Evolutionary conservation across 2,888 invertebrate genomes (phyloP).

Genomic region (Hydrotaea diabolus): DNA sequence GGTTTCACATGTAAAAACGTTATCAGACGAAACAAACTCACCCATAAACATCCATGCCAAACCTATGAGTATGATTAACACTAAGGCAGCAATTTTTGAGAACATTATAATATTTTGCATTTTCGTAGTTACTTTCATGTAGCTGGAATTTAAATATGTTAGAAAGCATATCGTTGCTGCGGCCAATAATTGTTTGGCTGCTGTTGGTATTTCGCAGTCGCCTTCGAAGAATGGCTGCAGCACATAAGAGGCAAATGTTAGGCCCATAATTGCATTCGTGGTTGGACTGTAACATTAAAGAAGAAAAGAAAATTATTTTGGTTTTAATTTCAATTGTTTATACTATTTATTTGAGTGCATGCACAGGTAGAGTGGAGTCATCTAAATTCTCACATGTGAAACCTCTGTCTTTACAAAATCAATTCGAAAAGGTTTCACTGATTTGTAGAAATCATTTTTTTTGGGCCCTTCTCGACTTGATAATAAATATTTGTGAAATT

Average conservation of each 20-base stretch:
- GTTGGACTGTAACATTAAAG: slow-evolving; percentile 86
- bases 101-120: slow-evolving; percentile 96
- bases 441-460: too few species aligned
- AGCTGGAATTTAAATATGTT: slow-evolving; percentile 93
- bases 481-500: too few species aligned
- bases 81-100: slow-evolving; percentile 92
- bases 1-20: not conserved
- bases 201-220: slow-evolving; percentile 86
- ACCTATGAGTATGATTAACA: slow-evolving; percentile 91
- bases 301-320: too few species aligned
- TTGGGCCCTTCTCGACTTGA: too few species aligned
- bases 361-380: too few species aligned
- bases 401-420: too few species aligned
- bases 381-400: too few species aligned
- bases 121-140: slow-evolving; percentile 91
- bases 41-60: slow-evolving; percentile 87
- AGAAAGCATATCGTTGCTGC: slow-evolving; percentile 92
- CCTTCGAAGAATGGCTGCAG: slow-evolving; percentile 91
- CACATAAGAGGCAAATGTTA: slow-evolving; percentile 96
- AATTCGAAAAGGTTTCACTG: too few species aligned
- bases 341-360: too few species aligned
- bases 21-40: slow-evolving; percentile 74
- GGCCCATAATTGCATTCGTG: slow-evolving; percentile 96
- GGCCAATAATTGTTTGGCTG: slow-evolving; percentile 88
- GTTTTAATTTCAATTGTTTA: too few species aligned